phyloP scores from a whole-genome alignment of 2,113 vertebrate species.

The Silurus glanis region DNA sequence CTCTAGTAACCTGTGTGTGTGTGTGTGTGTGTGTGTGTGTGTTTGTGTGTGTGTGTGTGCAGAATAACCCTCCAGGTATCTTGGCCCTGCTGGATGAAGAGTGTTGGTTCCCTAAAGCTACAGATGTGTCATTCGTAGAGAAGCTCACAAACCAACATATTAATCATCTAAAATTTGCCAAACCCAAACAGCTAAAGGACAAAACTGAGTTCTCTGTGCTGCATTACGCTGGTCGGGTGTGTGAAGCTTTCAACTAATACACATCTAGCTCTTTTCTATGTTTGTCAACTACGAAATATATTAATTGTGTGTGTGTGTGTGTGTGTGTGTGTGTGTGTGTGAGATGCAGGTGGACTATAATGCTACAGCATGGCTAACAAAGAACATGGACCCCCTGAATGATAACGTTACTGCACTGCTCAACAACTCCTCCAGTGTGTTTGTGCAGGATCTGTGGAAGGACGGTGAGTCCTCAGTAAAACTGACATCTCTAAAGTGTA shows the following conservation, averaged over 20 bases:
- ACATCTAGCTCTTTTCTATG: neutral
- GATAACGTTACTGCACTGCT: slow-evolving; percentile 84
- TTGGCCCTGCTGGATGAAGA: slow-evolving; percentile 95
- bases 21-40: neutral
- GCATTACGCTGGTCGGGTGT: slow-evolving; percentile 93
- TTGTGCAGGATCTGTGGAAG: slow-evolving; percentile 85
- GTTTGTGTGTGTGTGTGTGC: slow-evolving; percentile 34
- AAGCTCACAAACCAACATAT: slow-evolving; percentile 87
- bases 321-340: slow-evolving; percentile 32
- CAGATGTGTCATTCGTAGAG: slow-evolving; percentile 94
- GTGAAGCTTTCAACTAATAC: slow-evolving; percentile 9
- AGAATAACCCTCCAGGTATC: slow-evolving; percentile 96
- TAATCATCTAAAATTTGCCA: slow-evolving; percentile 92
- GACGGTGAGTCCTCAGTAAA: slow-evolving; percentile 71
- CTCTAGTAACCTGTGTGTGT: neutral
- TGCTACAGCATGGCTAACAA: slow-evolving; percentile 83
- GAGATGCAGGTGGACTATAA: slow-evolving; percentile 82
- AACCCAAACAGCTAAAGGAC: slow-evolving; percentile 93
- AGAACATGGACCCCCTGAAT: slow-evolving; percentile 89
- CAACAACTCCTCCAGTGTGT: slow-evolving; percentile 82
- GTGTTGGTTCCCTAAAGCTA: slow-evolving; percentile 98
- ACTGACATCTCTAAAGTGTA: neutral
- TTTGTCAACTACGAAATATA: neutral
- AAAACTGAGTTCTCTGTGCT: slow-evolving; percentile 94
- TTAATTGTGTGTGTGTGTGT: neutral